Percentiles rank a stretch among this genome's conserved stretches.
These are phyloP conservation scores for Podarcis cretensis DNA, from an alignment of 2,113 vertebrate genomes.

Conservation along the genomic window DNA sequence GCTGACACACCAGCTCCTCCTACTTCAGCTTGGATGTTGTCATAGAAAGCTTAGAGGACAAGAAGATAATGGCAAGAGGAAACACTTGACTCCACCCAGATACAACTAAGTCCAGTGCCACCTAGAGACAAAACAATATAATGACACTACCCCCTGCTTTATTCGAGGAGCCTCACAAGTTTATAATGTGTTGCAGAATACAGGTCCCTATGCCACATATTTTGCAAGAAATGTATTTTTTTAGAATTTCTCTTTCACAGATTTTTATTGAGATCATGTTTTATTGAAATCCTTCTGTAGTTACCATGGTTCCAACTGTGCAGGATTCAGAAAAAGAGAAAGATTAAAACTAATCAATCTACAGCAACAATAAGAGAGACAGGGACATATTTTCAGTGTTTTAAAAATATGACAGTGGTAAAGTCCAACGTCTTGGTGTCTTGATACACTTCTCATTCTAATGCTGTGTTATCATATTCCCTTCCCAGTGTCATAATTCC, in stretches of 20 bases:
- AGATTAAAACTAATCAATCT: conserved; percentile 33
- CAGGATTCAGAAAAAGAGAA: conserved; percentile 13
- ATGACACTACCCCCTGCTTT: not conserved
- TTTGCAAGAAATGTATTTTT: conserved; percentile 45
- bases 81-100: not conserved
- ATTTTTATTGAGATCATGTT: not conserved
- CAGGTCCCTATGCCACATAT: conserved; percentile 8
- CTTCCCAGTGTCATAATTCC: conserved; percentile 2
- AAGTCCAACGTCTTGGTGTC: conserved; percentile 9
- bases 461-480: conserved; percentile 26
- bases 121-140: not conserved
- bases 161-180: no score
- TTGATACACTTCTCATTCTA: conserved; percentile 18
- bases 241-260: conserved; percentile 9
- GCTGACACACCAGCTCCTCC: conserved; percentile 2
- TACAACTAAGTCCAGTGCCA: not conserved
- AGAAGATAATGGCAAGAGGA: not conserved
- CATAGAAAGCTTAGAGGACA: not conserved
- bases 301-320: conserved; percentile 21
- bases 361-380: conserved; percentile 33
- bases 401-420: conserved; percentile 41
- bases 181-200: not conserved
- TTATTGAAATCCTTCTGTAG: not conserved
- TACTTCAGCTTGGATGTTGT: no score
- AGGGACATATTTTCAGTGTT: not conserved